Percentiles rank a stretch among this genome's conserved stretches.
Conservation (phyloP, 2,797 vertebrate genomes). For the Rhinoraja longicauda region DNA sequence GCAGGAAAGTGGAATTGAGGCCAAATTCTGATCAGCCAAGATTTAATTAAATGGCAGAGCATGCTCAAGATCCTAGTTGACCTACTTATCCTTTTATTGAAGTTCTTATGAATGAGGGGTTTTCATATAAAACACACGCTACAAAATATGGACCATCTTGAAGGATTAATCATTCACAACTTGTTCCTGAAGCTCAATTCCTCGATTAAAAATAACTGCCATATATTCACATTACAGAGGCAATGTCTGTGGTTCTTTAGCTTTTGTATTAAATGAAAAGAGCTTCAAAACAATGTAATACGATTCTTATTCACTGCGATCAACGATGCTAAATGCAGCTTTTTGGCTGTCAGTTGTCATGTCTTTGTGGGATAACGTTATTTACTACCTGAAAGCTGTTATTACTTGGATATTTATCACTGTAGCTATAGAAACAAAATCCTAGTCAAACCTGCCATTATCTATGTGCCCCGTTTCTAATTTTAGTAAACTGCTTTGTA, state of each 20-base stretch:
- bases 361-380: constrained; percentile 25
- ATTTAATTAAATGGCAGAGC: no score
- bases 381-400: constrained; percentile 8
- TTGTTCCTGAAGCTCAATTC: background rate
- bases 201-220: background rate
- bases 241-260: background rate
- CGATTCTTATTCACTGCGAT: background rate
- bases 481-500: constrained; percentile 2
- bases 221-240: background rate
- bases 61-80: no score
- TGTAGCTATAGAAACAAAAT: constrained; percentile 13
- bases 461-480: constrained; percentile 6
- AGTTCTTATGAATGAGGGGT: no score
- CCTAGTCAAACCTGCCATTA: constrained; percentile 18
- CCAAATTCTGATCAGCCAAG: no score
- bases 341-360: constrained; percentile 13
- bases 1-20: no score
- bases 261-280: background rate
- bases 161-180: background rate
- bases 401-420: constrained; percentile 22
- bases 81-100: no score
- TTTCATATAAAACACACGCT: background rate
- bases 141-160: background rate
- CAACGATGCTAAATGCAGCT: constrained; percentile 4
- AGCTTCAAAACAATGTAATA: background rate